Percentiles rank a stretch among this genome's conserved stretches.
phyloP scores from a whole-genome alignment of 2,888 invertebrate genomes.

The Drosophila yooni region DNA sequence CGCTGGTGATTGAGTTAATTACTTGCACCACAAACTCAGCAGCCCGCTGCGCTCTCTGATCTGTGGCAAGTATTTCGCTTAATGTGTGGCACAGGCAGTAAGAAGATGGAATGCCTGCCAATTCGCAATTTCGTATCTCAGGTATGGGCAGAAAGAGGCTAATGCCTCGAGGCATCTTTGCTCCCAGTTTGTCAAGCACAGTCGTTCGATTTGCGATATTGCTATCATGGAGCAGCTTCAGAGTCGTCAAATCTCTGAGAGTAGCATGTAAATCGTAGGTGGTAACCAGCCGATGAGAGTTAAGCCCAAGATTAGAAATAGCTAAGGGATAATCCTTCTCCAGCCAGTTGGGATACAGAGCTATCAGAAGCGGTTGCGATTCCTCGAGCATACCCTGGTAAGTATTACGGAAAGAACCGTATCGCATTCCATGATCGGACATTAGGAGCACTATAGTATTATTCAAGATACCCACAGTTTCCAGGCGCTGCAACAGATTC shows the following conservation, averaged over 20 bases:
- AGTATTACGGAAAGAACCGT: slow-evolving; percentile 91
- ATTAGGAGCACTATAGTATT: slow-evolving; percentile 89
- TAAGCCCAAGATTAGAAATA: slow-evolving; percentile 88
- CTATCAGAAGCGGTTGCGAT: slow-evolving; percentile 91
- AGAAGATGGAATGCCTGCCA: slow-evolving; percentile 91
- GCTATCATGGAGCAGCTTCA: slow-evolving; percentile 85
- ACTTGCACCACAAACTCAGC: slow-evolving; percentile 43
- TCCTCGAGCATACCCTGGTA: slow-evolving; percentile 94
- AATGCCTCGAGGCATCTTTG: slow-evolving; percentile 86
- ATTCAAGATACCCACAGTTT: slow-evolving; percentile 85
- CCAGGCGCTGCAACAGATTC: slow-evolving; percentile 65
- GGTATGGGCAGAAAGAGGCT: slow-evolving; percentile 92
- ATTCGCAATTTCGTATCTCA: slow-evolving; percentile 89
- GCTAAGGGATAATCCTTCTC: slow-evolving; percentile 87
- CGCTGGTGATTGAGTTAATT: slow-evolving; percentile 36
- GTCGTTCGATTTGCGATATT: slow-evolving; percentile 83
- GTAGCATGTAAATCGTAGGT: slow-evolving; percentile 94
- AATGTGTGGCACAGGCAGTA: slow-evolving; percentile 92
- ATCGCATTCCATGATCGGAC: slow-evolving; percentile 95
- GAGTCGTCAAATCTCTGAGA: slow-evolving; percentile 88
- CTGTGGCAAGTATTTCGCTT: slow-evolving; percentile 4
- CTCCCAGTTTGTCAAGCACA: slow-evolving; percentile 57
- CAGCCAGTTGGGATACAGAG: slow-evolving; percentile 90
- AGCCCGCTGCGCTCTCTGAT: slow-evolving; percentile 28
- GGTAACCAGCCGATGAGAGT: slow-evolving; percentile 90